Percentiles rank a stretch among this genome's conserved stretches.
Conservation (phyloP, 2,888 invertebrate genomes). For the Drosophila suboccidentalis region DNA sequence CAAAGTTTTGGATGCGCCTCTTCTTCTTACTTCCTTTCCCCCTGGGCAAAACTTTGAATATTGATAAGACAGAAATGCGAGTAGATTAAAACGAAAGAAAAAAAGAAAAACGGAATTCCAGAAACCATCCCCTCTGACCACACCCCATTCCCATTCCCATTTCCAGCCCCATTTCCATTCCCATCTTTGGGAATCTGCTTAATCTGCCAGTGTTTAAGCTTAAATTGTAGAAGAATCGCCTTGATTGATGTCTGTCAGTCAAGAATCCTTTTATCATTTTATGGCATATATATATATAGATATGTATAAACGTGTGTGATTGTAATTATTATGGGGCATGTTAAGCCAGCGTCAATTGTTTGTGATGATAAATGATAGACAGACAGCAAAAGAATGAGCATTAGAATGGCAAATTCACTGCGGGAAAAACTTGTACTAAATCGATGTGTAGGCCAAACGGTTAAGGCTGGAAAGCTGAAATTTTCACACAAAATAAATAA, state of each 20-base stretch:
- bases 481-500: no score
- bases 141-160: not conserved
- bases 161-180: not conserved
- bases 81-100: constrained; percentile 61
- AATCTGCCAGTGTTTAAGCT: constrained; percentile 1
- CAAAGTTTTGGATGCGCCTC: constrained; percentile 44
- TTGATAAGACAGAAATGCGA: constrained; percentile 66
- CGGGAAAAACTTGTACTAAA: not conserved
- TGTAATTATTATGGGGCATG: constrained; percentile 72
- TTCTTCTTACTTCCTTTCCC: no score
- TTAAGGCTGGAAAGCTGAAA: no score
- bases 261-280: constrained; percentile 72
- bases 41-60: constrained; percentile 70
- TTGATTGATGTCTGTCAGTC: constrained; percentile 77
- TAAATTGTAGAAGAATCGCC: constrained; percentile 52
- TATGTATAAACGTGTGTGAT: constrained; percentile 11
- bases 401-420: constrained; percentile 4
- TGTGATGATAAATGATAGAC: constrained; percentile 77
- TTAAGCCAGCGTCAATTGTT: constrained; percentile 74
- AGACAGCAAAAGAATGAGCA: constrained; percentile 20
- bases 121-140: not conserved
- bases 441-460: no score
- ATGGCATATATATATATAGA: no score
- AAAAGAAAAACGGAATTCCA: constrained; percentile 3
- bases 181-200: no score